Percentiles rank a stretch among this genome's conserved stretches.
Conservation (phyloP, 2,113 vertebrate species). For the Plectropomus leopardus region DNA sequence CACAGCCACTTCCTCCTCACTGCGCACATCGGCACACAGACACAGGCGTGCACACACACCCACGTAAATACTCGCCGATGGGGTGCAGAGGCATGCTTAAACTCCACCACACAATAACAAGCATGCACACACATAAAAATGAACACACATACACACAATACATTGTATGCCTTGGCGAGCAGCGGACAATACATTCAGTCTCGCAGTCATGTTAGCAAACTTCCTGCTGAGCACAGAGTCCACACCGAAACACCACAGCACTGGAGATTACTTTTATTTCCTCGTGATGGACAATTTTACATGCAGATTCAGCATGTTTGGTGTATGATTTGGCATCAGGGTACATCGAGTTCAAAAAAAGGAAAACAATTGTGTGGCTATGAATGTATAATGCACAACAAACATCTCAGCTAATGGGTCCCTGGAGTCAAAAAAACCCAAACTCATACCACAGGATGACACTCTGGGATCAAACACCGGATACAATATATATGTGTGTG, state of each 20-base stretch:
- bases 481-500: neutral
- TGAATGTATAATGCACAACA: conserved; percentile 34
- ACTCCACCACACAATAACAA: conserved; percentile 59
- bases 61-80: conserved; percentile 42
- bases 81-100: conserved; percentile 45
- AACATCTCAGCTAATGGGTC: conserved; percentile 36
- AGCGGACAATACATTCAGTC: conserved; percentile 36
- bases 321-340: conserved; percentile 7
- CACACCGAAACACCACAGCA: conserved; percentile 17
- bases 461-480: neutral
- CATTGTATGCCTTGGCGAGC: conserved; percentile 32
- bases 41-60: conserved; percentile 39
- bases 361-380: conserved; percentile 7
- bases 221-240: conserved; percentile 29
- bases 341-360: neutral
- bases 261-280: neutral
- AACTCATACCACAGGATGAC: conserved; percentile 26
- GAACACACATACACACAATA: conserved; percentile 36
- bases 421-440: conserved; percentile 36
- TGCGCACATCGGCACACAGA: conserved; percentile 64
- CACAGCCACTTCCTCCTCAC: conserved; percentile 89
- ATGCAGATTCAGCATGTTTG: conserved; percentile 15
- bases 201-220: conserved; percentile 25
- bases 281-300: neutral
- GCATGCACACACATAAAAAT: conserved; percentile 20